Conservation (phyloP, 2,888 invertebrate genomes). For the Cantharis flavilabris region DNA sequence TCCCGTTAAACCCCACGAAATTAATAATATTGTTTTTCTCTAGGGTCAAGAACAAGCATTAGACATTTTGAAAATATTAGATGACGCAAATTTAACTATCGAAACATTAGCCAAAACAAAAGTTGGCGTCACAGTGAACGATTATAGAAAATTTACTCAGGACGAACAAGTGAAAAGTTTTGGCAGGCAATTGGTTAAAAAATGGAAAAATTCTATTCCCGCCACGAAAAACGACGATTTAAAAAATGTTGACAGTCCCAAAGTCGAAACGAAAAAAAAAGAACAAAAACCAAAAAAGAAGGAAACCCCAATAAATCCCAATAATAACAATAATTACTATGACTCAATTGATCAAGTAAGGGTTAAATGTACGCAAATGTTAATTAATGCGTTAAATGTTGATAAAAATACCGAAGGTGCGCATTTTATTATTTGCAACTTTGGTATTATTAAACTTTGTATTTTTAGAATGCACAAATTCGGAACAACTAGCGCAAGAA, state of each 20-base stretch:
- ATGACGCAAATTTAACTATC: slow-evolving; percentile 88
- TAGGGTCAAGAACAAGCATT: slow-evolving; percentile 91
- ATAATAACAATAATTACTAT: slow-evolving; percentile 67
- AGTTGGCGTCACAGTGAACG: slow-evolving; percentile 98
- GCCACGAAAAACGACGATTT: slow-evolving; percentile 57
- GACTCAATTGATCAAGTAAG: slow-evolving; percentile 77
- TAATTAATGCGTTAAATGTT: slow-evolving; percentile 78
- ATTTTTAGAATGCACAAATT: slow-evolving; percentile 69
- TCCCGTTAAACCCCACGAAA: neutral
- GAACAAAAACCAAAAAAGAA: slow-evolving; percentile 56
- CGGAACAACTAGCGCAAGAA: slow-evolving; percentile 88
- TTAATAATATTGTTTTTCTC: slow-evolving; percentile 43
- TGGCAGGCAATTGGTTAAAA: slow-evolving; percentile 96
- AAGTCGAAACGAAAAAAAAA: slow-evolving; percentile 58
- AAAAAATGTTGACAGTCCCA: slow-evolving; percentile 18
- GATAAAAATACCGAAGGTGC: slow-evolving; percentile 60
- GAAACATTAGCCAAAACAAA: slow-evolving; percentile 93
- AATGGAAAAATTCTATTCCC: slow-evolving; percentile 94
- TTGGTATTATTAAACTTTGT: neutral
- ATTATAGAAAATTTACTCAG: slow-evolving; percentile 89
- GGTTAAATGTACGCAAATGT: slow-evolving; percentile 89
- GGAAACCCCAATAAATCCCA: slow-evolving; percentile 51
- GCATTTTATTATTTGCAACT: neutral
- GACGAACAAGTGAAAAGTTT: slow-evolving; percentile 94
- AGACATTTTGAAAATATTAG: slow-evolving; percentile 85